Evolutionary conservation across 2,113 vertebrate species (phyloP).

Genomic region (Capra hircus): DNA sequence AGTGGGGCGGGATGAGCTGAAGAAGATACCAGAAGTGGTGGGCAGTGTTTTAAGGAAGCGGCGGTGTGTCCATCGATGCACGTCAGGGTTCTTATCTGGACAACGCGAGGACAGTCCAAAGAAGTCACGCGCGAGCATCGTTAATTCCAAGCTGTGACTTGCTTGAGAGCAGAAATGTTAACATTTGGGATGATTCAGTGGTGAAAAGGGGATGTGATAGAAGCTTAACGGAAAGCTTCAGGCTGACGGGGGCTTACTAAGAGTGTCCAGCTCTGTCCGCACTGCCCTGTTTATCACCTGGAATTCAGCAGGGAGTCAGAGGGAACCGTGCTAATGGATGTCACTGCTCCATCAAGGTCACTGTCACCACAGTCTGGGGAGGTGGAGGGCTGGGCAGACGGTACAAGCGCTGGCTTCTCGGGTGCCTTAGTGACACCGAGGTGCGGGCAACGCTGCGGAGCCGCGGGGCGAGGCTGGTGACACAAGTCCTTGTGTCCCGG

Average conservation of each 20-base stretch:
- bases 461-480: background rate
- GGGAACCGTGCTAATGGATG: background rate
- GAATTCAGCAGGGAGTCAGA: conserved; percentile 28
- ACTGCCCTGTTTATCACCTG: background rate
- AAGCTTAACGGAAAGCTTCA: conserved; percentile 17
- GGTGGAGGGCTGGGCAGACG: conserved; percentile 3
- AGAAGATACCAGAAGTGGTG: background rate
- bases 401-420: conserved; percentile 11
- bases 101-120: background rate
- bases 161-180: background rate
- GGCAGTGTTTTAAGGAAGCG: background rate
- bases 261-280: background rate
- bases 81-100: background rate
- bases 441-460: conserved; percentile 8
- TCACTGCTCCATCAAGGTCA: background rate
- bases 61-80: background rate
- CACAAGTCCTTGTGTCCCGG: background rate
- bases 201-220: background rate
- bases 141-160: background rate
- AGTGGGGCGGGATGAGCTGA: background rate
- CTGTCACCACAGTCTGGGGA: background rate
- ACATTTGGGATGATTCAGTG: background rate
- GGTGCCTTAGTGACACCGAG: conserved; percentile 36
- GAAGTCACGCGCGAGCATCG: background rate
- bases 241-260: conserved; percentile 14